Evolutionary conservation across 2,797 vertebrate genomes (phyloP).

Genomic region (Lepidocolaptes lacrymiger): DNA sequence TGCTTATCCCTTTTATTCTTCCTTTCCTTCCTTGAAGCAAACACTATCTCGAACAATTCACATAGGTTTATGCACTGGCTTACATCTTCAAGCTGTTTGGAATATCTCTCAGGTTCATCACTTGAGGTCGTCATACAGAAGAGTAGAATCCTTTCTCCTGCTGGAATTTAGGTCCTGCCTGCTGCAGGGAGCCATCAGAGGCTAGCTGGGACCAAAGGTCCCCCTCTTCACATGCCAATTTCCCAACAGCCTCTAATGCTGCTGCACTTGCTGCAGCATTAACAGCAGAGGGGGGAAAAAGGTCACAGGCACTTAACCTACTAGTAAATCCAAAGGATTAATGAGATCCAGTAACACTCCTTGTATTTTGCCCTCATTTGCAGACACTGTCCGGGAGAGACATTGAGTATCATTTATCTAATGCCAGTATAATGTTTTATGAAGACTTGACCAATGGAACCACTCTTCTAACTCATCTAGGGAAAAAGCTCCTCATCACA

Average conservation of each 20-base stretch:
- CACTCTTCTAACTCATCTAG: conserved; percentile 80
- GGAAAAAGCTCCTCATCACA: conserved; percentile 81
- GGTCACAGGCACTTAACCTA: background rate
- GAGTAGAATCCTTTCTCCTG: background rate
- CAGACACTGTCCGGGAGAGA: conserved; percentile 88
- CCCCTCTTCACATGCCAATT: background rate
- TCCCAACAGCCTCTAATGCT: background rate
- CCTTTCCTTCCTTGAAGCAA: background rate
- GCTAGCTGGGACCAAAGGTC: background rate
- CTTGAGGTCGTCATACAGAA: background rate
- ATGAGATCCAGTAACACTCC: background rate
- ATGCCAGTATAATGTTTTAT: conserved; percentile 75
- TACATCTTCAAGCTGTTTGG: background rate
- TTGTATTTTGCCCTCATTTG: background rate
- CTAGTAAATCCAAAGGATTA: background rate
- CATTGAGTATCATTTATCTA: conserved; percentile 88
- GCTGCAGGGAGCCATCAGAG: background rate
- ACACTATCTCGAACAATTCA: background rate
- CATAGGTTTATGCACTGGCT: background rate
- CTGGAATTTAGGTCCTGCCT: background rate
- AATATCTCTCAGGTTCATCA: background rate
- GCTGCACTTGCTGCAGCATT: background rate
- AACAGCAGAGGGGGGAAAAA: background rate
- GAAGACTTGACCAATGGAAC: conserved; percentile 85
- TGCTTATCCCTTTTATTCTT: background rate